These are phyloP conservation scores for Baronia brevicornis DNA, from an alignment of 2,888 invertebrate genomes.

Conservation along the genomic window DNA sequence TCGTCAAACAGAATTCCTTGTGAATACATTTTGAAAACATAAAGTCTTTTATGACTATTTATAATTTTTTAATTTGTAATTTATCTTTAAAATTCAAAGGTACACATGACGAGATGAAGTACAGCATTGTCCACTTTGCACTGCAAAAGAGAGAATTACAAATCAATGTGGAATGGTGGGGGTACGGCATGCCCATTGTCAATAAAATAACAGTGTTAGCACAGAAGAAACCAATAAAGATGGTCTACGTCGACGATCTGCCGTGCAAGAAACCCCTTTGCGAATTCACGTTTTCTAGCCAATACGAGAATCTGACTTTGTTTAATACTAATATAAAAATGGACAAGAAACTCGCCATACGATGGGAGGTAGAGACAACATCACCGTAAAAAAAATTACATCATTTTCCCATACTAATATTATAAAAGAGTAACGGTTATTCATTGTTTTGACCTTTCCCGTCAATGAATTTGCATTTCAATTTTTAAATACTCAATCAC, in stretches of 20 bases:
- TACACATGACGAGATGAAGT: constrained; percentile 75
- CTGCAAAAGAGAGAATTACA: constrained; percentile 37
- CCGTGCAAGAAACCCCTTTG: constrained; percentile 36
- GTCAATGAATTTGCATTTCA: too few species aligned
- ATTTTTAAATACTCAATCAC: too few species aligned
- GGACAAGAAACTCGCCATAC: constrained; percentile 48
- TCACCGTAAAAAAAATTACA: too few species aligned
- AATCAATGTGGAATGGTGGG: constrained; percentile 60
- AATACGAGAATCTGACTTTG: constrained; percentile 39
- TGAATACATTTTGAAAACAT: too few species aligned
- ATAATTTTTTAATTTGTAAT: too few species aligned
- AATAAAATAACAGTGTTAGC: constrained; percentile 41
- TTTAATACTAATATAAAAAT: constrained; percentile 40
- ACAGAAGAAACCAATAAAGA: constrained; percentile 33
- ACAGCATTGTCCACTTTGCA: constrained; percentile 70
- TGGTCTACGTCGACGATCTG: constrained; percentile 40
- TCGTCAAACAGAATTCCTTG: too few species aligned
- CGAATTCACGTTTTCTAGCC: constrained; percentile 34
- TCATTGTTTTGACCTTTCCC: too few species aligned
- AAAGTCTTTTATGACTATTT: too few species aligned
- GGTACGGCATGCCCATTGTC: constrained; percentile 56
- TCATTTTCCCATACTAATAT: too few species aligned
- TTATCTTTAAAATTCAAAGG: constrained; percentile 49
- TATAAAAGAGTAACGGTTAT: too few species aligned
- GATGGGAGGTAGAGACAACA: constrained; percentile 52